Base-by-base conservation (phyloP, 1,140 invertebrate genomes). In the Cotesia vestalis region DNA sequence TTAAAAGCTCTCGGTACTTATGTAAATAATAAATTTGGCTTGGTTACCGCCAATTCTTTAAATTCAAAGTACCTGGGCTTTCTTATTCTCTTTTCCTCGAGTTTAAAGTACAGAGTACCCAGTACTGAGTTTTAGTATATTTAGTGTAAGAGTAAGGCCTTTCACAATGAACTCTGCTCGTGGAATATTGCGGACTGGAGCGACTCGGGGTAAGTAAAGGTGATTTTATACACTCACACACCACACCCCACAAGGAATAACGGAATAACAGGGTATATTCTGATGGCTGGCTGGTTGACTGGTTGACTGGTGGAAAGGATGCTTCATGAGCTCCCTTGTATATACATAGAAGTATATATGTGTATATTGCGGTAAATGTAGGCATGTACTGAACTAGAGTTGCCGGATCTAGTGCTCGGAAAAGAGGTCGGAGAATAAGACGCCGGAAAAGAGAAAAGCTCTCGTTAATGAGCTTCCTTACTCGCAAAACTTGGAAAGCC, bases 391-490 rank as follows among this genome's bases (percentile, higher is more conserved):
- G 27, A 27, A 27, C 27, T 27, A 40, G 11, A 46, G 6, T 46
- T 2, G 40, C 40, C 9, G 40, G 40, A 46, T 46, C 40, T 46
- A 46, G 40, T 46, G 40, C 40, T 46, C 40, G 4, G 40, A 46
- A 46, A 46, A 46, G 40, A 46, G 40, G 40, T 46, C 1, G 40
- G 40, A 46, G 40, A 27, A 17, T 55, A 20, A 11, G 40, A 40
- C 17, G 63, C 3, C 6, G 20, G 35, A 11, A 40, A 67, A 67
- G 78, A 81, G 80, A 85, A 72, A 86, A 85, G 83, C 83, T 83
- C 79, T 77, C 78, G 82, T 83, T 87, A 86, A 87, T 86, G 85
- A 87, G 85, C 85, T 87, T 85, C 81, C 84, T 87, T 84, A 83
- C 81, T 82, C 83, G 84, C 79, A 77, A 73, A 79, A 74, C 76